Evolutionary conservation across 2,888 invertebrate species (phyloP).

Genomic region (Pachymerium ferrugineum): DNA sequence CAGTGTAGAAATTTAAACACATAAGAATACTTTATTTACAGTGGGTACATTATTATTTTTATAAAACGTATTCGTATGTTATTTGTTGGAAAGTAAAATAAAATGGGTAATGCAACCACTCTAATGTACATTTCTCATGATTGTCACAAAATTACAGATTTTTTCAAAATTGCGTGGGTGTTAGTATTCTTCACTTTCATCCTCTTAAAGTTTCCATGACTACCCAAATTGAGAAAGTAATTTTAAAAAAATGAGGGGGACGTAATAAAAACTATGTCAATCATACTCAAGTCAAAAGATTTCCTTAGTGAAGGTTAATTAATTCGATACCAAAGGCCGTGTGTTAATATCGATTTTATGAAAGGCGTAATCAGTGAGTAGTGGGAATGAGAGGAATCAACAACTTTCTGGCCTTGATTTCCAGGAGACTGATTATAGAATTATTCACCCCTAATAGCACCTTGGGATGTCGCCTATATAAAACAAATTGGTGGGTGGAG

Average conservation of each 20-base stretch:
- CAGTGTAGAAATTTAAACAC: too few relatives aligned
- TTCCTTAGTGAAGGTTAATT: neutral
- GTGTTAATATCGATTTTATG: neutral
- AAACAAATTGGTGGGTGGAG: slow-evolving; percentile 13
- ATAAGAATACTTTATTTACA: too few relatives aligned
- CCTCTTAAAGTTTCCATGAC: neutral
- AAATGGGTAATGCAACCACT: too few relatives aligned
- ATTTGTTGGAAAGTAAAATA: too few relatives aligned
- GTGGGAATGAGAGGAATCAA: neutral
- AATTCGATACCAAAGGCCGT: neutral
- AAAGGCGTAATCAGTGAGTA: neutral
- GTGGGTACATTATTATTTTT: too few relatives aligned
- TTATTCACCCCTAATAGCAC: neutral
- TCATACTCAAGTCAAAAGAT: neutral
- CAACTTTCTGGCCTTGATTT: neutral
- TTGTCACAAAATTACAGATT: neutral
- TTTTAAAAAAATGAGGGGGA: too few relatives aligned
- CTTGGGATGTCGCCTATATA: too few relatives aligned
- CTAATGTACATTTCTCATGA: too few relatives aligned
- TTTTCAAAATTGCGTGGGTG: too few relatives aligned
- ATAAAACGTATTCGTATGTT: too few relatives aligned
- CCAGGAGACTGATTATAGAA: neutral
- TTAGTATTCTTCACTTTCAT: too few relatives aligned
- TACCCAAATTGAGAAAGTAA: neutral
- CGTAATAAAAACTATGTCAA: neutral